phyloP scores from a whole-genome alignment of 2,113 vertebrate genomes.

The Bos javanicus region DNA sequence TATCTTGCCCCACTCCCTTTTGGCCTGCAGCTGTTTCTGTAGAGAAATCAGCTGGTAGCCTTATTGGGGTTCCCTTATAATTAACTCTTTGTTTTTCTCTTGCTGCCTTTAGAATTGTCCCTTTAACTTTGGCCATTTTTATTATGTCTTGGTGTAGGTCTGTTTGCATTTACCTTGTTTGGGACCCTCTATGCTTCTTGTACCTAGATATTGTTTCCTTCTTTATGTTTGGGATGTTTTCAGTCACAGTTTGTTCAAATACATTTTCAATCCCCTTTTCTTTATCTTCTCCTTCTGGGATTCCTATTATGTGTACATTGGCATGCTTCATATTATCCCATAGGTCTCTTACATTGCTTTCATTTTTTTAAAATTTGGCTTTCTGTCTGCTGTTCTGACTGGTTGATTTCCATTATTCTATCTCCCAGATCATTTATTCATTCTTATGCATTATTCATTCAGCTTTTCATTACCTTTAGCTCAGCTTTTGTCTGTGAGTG shows the following conservation, averaged over 20 bases:
- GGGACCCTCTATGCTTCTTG: background rate
- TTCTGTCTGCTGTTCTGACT: background rate
- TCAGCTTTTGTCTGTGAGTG: background rate
- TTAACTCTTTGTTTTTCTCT: background rate
- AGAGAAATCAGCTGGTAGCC: background rate
- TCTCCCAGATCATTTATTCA: background rate
- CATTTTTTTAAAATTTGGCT: background rate
- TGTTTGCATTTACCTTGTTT: background rate
- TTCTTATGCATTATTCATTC: background rate
- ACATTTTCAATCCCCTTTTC: background rate
- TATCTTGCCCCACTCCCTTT: background rate
- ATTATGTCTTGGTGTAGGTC: background rate
- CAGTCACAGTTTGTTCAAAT: background rate
- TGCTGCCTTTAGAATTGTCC: background rate
- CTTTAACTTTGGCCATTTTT: background rate
- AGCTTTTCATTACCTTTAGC: background rate
- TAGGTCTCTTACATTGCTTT: background rate
- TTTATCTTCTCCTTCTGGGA: background rate
- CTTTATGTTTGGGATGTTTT: background rate
- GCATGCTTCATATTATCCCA: background rate
- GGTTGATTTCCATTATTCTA: background rate
- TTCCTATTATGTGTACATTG: background rate
- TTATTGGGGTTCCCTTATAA: background rate
- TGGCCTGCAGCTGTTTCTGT: background rate
- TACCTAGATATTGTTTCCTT: background rate